Evolutionary conservation across 2,797 vertebrate genomes (phyloP), one percentile per base, ranked within the genome.

Genomic region (Linurgus olivaceus): DNA sequence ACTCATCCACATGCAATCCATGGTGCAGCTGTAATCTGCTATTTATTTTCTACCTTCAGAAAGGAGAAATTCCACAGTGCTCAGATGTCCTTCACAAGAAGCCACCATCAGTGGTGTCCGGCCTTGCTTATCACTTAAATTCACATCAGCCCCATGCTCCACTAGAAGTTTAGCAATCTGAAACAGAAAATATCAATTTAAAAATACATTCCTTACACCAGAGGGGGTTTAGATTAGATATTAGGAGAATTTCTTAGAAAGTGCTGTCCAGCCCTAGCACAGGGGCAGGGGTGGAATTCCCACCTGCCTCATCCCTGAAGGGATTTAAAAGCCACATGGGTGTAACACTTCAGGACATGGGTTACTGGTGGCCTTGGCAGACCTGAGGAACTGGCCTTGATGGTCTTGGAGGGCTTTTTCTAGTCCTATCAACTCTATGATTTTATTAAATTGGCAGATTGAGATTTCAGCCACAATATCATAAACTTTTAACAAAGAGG

Each of bases 81-180:
- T 99, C 97, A 99, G 92, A 96, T 99, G 99, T 38, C 99, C 99
- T 97, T 99, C 99, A 35, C 99, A 99, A 44, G 99, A 98, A 12
- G 99, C 99, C 97, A 99, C 99, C 99, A 99, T 99, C 59, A 99
- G 98, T 3, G 99, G 98, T 4, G 99, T 99, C 90, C 99, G 98
- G 79, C 99, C 99, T 97, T 99, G 99, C 96, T 98, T 99, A 98
- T 99, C 99, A 15, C 98, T 99, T 71, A 98, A 86, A 91, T 99
- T 99, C 78, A 99, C 98, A 35, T 99, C 99, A 20, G 99, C 99
- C 31, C 99, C 99, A 0, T 90, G 98, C 76, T 99, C 98, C 97
- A 99, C 88, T 38, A 99, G 98, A 94, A 99, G 94, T 76, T 99
- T 98, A 72, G 98, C 99, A 62, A 99, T 98, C 99, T 99, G 96